Conservation (phyloP, 2,113 vertebrate genomes). For the Genyomyrus donnyi region DNA sequence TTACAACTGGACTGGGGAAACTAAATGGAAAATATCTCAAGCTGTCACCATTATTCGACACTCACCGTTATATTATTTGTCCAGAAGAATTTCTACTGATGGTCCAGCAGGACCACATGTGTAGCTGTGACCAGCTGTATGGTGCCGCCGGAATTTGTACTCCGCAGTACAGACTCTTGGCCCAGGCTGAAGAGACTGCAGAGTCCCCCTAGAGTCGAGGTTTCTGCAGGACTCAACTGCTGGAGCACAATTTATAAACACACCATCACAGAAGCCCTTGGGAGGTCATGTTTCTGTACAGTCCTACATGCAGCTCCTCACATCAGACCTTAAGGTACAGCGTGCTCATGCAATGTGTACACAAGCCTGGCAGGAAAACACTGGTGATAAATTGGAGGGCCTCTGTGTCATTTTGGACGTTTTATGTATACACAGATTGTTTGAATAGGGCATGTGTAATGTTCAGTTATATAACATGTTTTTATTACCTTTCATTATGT, state of each 20-base stretch:
- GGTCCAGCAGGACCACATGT: neutral
- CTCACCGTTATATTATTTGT: neutral
- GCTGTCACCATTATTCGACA: neutral
- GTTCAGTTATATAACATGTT: neutral
- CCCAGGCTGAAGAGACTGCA: neutral
- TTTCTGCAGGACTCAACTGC: neutral
- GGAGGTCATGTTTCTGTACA: neutral
- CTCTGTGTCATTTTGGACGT: neutral
- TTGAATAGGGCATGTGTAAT: slow-evolving; percentile 2
- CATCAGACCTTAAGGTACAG: neutral
- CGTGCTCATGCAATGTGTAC: neutral
- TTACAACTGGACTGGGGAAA: neutral
- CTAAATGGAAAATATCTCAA: neutral
- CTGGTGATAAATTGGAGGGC: neutral
- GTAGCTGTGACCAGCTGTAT: neutral
- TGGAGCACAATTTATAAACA: neutral
- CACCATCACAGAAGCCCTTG: neutral
- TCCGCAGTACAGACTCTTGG: neutral
- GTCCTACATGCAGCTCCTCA: neutral
- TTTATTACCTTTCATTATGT: slow-evolving; percentile 3
- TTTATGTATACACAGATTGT: neutral
- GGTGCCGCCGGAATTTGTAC: neutral
- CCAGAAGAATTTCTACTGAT: neutral
- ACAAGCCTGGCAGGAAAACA: slow-evolving; percentile 2
- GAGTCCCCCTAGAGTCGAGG: neutral